These are phyloP conservation scores for Intellagama lesueurii DNA, from an alignment of 2,797 vertebrate species.

Conservation along the genomic window DNA sequence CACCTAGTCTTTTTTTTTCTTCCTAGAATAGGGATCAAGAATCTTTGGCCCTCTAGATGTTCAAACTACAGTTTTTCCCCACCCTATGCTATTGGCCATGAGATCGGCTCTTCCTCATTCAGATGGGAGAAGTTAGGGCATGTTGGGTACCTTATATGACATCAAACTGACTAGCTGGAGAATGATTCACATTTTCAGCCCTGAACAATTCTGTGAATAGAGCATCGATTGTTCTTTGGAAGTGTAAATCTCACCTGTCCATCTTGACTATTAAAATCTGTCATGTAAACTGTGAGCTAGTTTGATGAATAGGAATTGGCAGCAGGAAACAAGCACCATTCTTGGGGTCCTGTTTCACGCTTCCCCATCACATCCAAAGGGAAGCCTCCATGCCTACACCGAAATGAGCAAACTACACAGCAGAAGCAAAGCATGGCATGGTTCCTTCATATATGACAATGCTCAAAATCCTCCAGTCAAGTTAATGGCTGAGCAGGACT, in stretches of 20 bases:
- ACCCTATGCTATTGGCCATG: background rate
- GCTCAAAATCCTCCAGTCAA: background rate
- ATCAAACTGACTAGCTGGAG: slow-evolving; percentile 11
- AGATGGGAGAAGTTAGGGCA: background rate
- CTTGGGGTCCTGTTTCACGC: background rate
- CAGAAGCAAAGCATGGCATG: background rate
- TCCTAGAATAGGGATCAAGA: background rate
- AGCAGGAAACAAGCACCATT: background rate
- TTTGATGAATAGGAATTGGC: background rate
- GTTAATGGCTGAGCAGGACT: too few relatives aligned
- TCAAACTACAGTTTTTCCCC: background rate
- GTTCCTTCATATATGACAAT: background rate
- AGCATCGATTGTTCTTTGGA: background rate
- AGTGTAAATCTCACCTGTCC: background rate
- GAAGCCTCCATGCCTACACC: background rate
- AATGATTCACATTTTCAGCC: slow-evolving; percentile 19
- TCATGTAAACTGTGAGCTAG: background rate
- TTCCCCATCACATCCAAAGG: background rate
- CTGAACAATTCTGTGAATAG: background rate
- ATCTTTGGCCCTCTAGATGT: background rate
- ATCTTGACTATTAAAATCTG: background rate
- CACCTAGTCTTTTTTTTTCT: background rate
- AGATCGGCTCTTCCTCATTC: background rate
- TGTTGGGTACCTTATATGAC: background rate
- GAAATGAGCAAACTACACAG: background rate